Conservation (phyloP, 2,797 vertebrate genomes). For the Clarias laeviceps region DNA sequence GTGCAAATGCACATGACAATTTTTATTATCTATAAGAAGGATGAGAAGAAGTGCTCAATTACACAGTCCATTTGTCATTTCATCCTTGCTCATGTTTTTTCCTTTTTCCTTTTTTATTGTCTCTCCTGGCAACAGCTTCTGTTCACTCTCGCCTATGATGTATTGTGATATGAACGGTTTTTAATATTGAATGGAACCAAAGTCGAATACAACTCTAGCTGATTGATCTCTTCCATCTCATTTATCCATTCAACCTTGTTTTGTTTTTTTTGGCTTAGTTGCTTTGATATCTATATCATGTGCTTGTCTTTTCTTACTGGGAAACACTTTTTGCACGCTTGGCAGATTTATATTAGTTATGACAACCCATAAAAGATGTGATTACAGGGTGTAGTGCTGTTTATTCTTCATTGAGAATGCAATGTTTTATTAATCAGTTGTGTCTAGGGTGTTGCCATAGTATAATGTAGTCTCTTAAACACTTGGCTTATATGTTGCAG, state of each 20-base stretch:
- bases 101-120: not conserved
- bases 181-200: slow-evolving; percentile 20
- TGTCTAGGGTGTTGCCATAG: not conserved
- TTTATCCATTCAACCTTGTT: not conserved
- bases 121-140: slow-evolving; percentile 7
- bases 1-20: not conserved
- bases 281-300: not conserved
- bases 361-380: not conserved
- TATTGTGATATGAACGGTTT: slow-evolving; percentile 6
- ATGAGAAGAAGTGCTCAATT: slow-evolving; percentile 1
- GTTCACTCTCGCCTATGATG: slow-evolving; percentile 13
- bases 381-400: not conserved
- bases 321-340: not conserved
- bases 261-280: slow-evolving; percentile 1
- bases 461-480: slow-evolving; percentile 12
- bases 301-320: not conserved
- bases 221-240: slow-evolving; percentile 2
- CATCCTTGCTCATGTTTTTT: not conserved
- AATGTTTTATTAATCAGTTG: not conserved
- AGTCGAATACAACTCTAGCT: not conserved
- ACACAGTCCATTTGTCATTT: slow-evolving; percentile 13
- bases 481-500: slow-evolving; percentile 66
- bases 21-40: not conserved
- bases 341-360: not conserved
- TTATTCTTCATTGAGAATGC: not conserved